Conservation (phyloP, 2,888 invertebrate species). For the Calameuta filiformis region DNA sequence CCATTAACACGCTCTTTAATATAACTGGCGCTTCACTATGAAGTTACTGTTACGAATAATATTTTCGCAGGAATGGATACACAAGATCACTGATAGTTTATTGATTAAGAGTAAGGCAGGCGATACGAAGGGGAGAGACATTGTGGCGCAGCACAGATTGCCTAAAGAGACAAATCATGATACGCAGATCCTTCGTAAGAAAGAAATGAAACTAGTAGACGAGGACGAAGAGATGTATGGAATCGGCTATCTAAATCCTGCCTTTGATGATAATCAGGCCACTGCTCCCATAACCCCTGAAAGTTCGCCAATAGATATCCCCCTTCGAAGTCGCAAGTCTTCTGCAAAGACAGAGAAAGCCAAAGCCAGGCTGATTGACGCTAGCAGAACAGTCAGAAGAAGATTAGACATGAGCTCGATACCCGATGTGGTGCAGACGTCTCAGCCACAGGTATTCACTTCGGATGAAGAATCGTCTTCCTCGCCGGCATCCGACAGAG, state of each 20-base stretch:
- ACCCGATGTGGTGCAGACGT: slow-evolving; percentile 63
- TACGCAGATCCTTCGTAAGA: slow-evolving; percentile 22
- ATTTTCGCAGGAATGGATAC: slow-evolving; percentile 65
- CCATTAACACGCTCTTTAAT: slow-evolving; percentile 48
- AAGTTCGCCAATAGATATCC: slow-evolving; percentile 43
- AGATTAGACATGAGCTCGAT: slow-evolving; percentile 68
- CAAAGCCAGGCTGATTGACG: slow-evolving; percentile 71
- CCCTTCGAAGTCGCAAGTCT: slow-evolving; percentile 49
- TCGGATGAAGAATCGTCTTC: slow-evolving; percentile 31
- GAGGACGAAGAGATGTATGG: slow-evolving; percentile 48
- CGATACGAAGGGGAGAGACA: slow-evolving; percentile 62
- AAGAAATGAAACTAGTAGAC: slow-evolving; percentile 40
- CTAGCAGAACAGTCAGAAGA: slow-evolving; percentile 74
- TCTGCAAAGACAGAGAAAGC: slow-evolving; percentile 50
- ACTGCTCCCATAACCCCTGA: slow-evolving; percentile 38
- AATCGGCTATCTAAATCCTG: slow-evolving; percentile 61
- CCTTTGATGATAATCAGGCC: slow-evolving; percentile 54
- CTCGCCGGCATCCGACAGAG: slow-evolving; percentile 36
- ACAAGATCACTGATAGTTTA: slow-evolving; percentile 60
- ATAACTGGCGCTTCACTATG: slow-evolving; percentile 31
- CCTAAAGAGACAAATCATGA: slow-evolving; percentile 37
- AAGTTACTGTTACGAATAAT: slow-evolving; percentile 38
- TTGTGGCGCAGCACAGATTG: slow-evolving; percentile 40
- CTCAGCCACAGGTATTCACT: slow-evolving; percentile 41
- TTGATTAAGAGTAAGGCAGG: slow-evolving; percentile 53